A percentile compares a stretch with the other conserved stretches of the same genome.
Evolutionary conservation across 2,888 invertebrate species (phyloP).

Genomic region (Lycocerus yunnanus): DNA sequence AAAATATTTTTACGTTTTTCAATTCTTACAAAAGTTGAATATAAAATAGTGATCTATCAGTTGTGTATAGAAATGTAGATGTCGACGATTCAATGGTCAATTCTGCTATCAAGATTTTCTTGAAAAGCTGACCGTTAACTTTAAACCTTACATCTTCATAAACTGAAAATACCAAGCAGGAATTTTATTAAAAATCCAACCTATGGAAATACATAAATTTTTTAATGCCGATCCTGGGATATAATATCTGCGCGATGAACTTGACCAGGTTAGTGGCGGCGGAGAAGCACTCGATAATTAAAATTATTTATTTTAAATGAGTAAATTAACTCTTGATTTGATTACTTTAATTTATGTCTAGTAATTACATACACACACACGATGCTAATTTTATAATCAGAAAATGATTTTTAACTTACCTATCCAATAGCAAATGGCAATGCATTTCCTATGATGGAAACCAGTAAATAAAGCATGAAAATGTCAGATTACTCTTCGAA

Average conservation of each 20-base stretch:
- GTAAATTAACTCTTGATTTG: background rate
- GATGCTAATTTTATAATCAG: background rate
- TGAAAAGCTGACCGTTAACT: background rate
- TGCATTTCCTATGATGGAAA: conserved; percentile 10
- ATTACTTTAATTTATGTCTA: background rate
- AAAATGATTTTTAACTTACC: background rate
- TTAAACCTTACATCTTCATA: background rate
- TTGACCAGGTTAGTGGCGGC: background rate
- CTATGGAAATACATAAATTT: background rate
- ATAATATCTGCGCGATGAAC: background rate
- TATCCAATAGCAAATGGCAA: background rate
- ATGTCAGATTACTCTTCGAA: conserved; percentile 31
- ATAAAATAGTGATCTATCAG: background rate
- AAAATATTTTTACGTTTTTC: background rate
- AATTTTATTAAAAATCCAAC: background rate
- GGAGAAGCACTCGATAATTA: background rate
- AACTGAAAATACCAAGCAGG: background rate
- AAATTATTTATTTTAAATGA: background rate
- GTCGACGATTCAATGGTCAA: background rate
- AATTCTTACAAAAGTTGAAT: background rate
- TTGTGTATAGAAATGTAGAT: background rate
- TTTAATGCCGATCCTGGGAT: background rate
- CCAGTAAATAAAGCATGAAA: conserved; percentile 16
- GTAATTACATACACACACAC: background rate
- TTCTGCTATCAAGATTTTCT: background rate